These are phyloP conservation scores for Nymphalis c-album DNA, from an alignment of 2,888 invertebrate genomes.

Conservation along the genomic window DNA sequence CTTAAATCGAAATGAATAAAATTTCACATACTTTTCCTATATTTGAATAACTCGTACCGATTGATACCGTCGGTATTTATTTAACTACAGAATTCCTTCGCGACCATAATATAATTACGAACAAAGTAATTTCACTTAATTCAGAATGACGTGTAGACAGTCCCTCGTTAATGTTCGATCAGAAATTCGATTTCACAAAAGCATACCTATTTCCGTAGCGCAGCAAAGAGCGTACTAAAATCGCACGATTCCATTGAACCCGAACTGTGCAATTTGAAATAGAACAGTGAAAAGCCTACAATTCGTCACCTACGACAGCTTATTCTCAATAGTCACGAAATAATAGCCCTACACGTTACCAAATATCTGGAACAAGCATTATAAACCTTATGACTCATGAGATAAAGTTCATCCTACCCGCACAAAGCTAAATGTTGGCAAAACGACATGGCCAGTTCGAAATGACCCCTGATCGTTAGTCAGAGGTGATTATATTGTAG, in stretches of 20 bases:
- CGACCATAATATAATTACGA: too few species aligned
- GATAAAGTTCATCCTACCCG: slow-evolving; percentile 39
- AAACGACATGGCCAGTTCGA: slow-evolving; percentile 48
- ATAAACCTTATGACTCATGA: slow-evolving; percentile 41
- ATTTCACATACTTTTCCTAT: too few species aligned
- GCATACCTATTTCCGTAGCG: slow-evolving; percentile 12
- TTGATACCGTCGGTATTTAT: too few species aligned
- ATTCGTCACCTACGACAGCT: slow-evolving; percentile 75
- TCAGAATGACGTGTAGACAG: not conserved
- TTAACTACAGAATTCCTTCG: too few species aligned
- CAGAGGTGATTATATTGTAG: slow-evolving; percentile 14
- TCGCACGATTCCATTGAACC: slow-evolving; percentile 16
- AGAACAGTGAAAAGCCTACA: slow-evolving; percentile 70
- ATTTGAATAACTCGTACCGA: too few species aligned
- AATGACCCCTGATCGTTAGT: slow-evolving; percentile 47
- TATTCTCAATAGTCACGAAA: slow-evolving; percentile 71
- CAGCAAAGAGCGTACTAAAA: slow-evolving; percentile 18
- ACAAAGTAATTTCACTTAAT: not conserved
- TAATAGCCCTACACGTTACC: slow-evolving; percentile 51
- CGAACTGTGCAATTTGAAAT: slow-evolving; percentile 48
- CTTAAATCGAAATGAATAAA: too few species aligned
- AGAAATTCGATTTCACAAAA: slow-evolving; percentile 22
- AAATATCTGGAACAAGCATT: slow-evolving; percentile 34
- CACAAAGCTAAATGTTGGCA: slow-evolving; percentile 42
- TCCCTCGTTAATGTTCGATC: slow-evolving; percentile 1